Base-by-base conservation (phyloP, 2,797 vertebrate genomes). In the Sebastes nivosus region DNA sequence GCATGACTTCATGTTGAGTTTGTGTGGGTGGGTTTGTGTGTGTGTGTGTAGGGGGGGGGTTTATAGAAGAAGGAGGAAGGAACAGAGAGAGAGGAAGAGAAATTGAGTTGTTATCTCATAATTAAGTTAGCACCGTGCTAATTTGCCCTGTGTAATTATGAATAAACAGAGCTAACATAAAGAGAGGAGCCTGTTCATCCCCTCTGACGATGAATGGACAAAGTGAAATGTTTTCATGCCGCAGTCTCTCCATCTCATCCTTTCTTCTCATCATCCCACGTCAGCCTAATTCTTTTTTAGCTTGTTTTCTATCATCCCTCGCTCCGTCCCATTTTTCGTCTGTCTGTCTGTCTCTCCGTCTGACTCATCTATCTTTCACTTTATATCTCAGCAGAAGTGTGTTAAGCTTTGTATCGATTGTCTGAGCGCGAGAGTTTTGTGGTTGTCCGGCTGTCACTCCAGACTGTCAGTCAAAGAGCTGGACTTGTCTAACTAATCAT, bases 41-140 rank as follows among this genome's bases (percentile, higher is more conserved):
- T 67, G 58, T 67, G 58, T 72, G 69, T 61, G 8, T 13, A 0
- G 4, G 29, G 63, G 72, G 72, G n/a, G 50, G 73, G 12, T 52
- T 86, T 75, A 79, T 65, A 57, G 22, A 81, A 67, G 73, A 75
- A 22, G 60, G 58, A 55, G 59, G 36, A 82, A 67, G 52, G 60
- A 75, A 67, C 2, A 64, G 61, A 69, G 67, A 46, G 67, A 54
- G 64, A 80, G 59, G 46, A 65, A 64, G 12, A 71, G n/a, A 67
- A 32, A 77, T 67, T 29, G 58, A 67, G 63, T 79, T 63, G 30
- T 69, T 79, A 25, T 75, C 79, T 68, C 69, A 81, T 90, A 88
- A 89, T 92, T 65, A 79, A 61, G 67, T 89, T 88, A 70, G 46
- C 70, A 16, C 30, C 2, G 5, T 72, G 66, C 67, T 86, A 65